Conservation (phyloP, 2,797 vertebrate species). For the Channa striata region DNA sequence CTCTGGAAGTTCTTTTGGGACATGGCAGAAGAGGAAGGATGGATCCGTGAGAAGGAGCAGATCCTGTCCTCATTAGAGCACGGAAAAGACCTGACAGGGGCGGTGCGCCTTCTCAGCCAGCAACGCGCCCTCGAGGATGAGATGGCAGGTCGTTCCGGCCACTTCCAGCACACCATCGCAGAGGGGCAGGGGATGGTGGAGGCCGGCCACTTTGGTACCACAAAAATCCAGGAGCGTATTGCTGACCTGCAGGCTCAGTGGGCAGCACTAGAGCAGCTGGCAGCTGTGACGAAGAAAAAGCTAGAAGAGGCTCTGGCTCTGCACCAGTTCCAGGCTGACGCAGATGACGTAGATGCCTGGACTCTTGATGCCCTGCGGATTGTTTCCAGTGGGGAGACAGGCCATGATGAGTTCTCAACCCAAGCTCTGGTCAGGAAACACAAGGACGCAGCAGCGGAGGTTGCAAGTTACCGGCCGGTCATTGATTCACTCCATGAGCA, state of each 20-base stretch:
- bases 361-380: conserved; percentile 93
- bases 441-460: conserved; percentile 94
- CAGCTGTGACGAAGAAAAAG: conserved; percentile 85
- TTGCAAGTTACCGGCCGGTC: conserved; percentile 89
- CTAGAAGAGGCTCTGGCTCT: conserved; percentile 90
- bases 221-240: conserved; percentile 92
- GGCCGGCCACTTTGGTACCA: conserved; percentile 91
- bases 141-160: conserved; percentile 91
- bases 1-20: conserved; percentile 99
- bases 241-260: conserved; percentile 86
- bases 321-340: conserved; percentile 92
- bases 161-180: conserved; percentile 91
- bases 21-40: conserved; percentile 97
- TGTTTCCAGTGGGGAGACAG: conserved; percentile 93
- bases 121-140: conserved; percentile 96
- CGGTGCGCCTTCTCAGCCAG: conserved; percentile 91
- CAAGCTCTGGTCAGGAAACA: conserved; percentile 95
- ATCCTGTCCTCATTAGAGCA: conserved; percentile 93
- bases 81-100: conserved; percentile 93
- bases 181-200: conserved; percentile 93
- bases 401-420: conserved; percentile 95
- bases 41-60: conserved; percentile 97
- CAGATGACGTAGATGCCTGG: conserved; percentile 92
- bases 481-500: conserved; percentile 93
- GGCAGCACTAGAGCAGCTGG: conserved; percentile 90